Base-by-base conservation (phyloP, 2,888 invertebrate genomes). In the Microctonus hyperodae region DNA sequence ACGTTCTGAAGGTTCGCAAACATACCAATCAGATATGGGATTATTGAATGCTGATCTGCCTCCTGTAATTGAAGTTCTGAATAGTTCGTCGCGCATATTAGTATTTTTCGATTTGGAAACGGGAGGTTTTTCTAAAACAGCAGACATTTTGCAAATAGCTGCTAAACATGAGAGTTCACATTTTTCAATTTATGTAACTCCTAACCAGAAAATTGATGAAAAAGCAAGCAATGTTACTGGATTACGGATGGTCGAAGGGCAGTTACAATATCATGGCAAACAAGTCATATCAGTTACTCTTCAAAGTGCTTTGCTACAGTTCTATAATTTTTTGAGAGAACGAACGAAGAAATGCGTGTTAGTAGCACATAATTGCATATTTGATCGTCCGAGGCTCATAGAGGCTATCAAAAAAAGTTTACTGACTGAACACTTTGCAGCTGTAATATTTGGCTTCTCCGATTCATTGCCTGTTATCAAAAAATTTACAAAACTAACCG, bases 61-160 rank as follows among this genome's bases (percentile, higher is more conserved):
- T n/a, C n/a, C n/a, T n/a, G n/a, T n/a, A n/a, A n/a, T n/a, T n/a
- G n/a, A n/a, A n/a, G n/a, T n/a, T n/a, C n/a, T n/a, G n/a, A n/a
- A n/a, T n/a, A n/a, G n/a, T n/a, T n/a, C n/a, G n/a, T n/a, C n/a
- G n/a, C n/a, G n/a, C n/a, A n/a, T n/a, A n/a, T n/a, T 65, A 22
- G 61, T 71, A 60, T 69, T 65, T 59, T 68, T 68, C n/a, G 64
- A 70, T 37, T 51, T 71, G 33, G 68, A 68, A 64, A 71, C 72
- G n/a, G n/a, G n/a, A n/a, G n/a, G n/a, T n/a, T n/a, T n/a, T 10
- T 56, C 48, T n/a, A 57, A 55, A 31, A 23, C 40, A 11, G 55
- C 55, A 10, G 68, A 72, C 33, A 72, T 72, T 22, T 28, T 69
- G 23, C 69, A 70, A 61, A 72, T 70, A 40, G 68, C 68, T 16